These are phyloP conservation scores for Mythimna ferrago DNA, from an alignment of 2,888 invertebrate genomes.

Conservation along the genomic window DNA sequence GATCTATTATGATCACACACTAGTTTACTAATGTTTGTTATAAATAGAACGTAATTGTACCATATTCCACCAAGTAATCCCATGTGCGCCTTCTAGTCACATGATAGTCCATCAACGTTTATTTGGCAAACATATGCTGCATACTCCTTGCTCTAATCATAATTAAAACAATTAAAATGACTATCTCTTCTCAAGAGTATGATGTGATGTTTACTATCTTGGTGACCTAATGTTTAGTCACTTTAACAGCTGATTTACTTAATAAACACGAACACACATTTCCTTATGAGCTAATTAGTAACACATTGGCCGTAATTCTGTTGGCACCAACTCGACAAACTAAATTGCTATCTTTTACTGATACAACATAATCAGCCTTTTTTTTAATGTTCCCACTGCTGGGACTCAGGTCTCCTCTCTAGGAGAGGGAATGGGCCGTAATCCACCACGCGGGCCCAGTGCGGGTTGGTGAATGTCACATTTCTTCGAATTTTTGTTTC, in stretches of 20 bases:
- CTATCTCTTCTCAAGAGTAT: conserved; percentile 14
- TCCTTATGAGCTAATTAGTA: conserved; percentile 28
- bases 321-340: neutral
- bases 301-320: neutral
- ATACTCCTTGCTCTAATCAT: conserved; percentile 9
- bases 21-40: neutral
- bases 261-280: conserved; percentile 7
- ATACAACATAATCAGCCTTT: neutral
- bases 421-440: too few species aligned
- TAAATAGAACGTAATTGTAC: too few species aligned
- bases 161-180: conserved; percentile 20
- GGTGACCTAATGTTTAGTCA: conserved; percentile 15
- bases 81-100: neutral
- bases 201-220: conserved; percentile 29
- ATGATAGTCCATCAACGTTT: neutral
- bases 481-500: too few species aligned
- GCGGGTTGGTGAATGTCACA: too few species aligned
- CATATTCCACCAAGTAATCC: neutral
- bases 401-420: too few species aligned
- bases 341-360: neutral
- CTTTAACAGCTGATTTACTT: neutral
- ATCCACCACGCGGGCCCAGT: too few species aligned
- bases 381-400: too few species aligned
- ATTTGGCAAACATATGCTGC: neutral
- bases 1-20: neutral